Conservation (phyloP, 2,113 vertebrate genomes). For the Cyrtonyx montezumae region DNA sequence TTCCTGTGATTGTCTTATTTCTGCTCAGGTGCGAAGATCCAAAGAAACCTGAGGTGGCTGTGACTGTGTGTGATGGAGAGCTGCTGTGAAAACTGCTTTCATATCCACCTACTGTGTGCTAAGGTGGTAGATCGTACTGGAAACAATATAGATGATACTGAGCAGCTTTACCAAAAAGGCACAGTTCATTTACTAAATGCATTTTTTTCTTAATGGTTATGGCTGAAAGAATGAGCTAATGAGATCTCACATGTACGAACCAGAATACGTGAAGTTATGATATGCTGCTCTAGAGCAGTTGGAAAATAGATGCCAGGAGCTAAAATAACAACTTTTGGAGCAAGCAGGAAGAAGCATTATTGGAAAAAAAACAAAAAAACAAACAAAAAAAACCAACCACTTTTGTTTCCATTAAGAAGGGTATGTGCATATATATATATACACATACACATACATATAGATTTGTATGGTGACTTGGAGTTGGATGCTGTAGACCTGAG, state of each 20-base stretch:
- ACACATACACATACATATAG: neutral
- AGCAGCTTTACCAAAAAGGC: neutral
- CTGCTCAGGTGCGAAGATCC: neutral
- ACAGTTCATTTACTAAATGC: neutral
- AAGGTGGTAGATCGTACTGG: neutral
- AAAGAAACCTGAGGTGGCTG: neutral
- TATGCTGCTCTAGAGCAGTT: neutral
- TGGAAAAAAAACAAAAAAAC: neutral
- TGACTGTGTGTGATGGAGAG: neutral
- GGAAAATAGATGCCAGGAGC: accelerated
- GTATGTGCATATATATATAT: neutral
- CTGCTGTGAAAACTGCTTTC: neutral
- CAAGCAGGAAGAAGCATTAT: neutral
- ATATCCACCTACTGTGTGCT: neutral
- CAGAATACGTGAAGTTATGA: neutral
- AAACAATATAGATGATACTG: neutral
- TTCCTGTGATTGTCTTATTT: neutral
- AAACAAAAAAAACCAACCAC: accelerated
- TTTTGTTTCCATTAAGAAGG: neutral
- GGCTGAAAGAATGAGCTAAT: neutral
- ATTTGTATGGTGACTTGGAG: neutral
- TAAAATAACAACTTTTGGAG: neutral
- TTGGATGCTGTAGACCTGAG: neutral
- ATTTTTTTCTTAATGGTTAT: neutral
- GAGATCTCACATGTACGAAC: neutral